Evolutionary conservation across 2,113 vertebrate species (phyloP), one percentile per base, ranked within the genome.

Genomic region (Hippopotamus amphibius): DNA sequence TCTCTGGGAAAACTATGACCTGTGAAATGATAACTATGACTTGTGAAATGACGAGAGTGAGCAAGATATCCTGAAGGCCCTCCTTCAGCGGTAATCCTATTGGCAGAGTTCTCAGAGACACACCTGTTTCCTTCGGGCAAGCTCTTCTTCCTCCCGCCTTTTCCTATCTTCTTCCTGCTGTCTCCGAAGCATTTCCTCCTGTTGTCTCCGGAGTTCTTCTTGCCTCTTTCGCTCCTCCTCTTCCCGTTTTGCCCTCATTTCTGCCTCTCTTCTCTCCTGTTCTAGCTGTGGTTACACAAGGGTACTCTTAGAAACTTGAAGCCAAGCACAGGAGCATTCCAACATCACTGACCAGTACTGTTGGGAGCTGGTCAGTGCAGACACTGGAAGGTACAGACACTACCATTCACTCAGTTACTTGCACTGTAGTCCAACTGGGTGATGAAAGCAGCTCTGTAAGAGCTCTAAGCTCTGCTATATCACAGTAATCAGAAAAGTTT

Each of bases 41-140:
- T 1, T 53, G 6, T 53, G 74, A 76, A 19, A 55, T 3, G 30
- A 65, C 0, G 2, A 26, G n/a, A 77, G 24, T 3, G 6, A 71
- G 6, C 15, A 9, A 12, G 30, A 7, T 3, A 1, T 21, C 33
- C 21, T 2, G 12, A 46, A 41, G 8, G 12, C 37, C 19, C 6
- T 48, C 28, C 30, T 33, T 12, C 37, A 24, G 80, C 21, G 3
- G 17, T 13, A 5, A 37, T 26, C 17, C 28, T 65, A 3, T 0
- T 16, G 33, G 3, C 59, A 41, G 17, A 66, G 68, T 12, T 15
- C 37, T 14, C 88, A 95, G 57, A 77, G 79, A 90, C 89, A 26
- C 57, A 99, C 99, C 99, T 99, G 99, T 98, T 99, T 99, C 88
- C 99, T 99, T 41, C 99, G 99, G 53, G 99, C 99, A 97, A 99